A percentile compares a stretch with the other conserved stretches of the same genome.
Conservation (phyloP, 2,113 vertebrate genomes). For the Sebastes schlegelii region DNA sequence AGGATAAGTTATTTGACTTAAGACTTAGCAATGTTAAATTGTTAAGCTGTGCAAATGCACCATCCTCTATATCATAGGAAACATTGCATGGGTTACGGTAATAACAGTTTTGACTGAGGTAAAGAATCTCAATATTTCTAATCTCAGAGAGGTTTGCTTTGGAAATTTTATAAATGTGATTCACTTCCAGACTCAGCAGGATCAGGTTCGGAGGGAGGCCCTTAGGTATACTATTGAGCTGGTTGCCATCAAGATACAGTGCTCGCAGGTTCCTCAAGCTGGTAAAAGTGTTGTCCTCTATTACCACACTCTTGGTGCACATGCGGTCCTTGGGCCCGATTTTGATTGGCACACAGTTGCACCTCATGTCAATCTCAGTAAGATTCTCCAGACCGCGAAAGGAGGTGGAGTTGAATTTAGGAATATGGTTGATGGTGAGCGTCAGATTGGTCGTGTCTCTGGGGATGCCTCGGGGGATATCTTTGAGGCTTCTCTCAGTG, state of each 20-base stretch:
- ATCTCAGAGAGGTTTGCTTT: slow-evolving; percentile 87
- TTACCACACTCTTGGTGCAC: slow-evolving; percentile 77
- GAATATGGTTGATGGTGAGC: slow-evolving; percentile 93
- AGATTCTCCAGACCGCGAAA: slow-evolving; percentile 87
- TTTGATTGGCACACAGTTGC: slow-evolving; percentile 92
- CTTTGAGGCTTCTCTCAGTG: slow-evolving; percentile 83
- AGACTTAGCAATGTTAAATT: slow-evolving; percentile 89
- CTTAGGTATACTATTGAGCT: slow-evolving; percentile 87
- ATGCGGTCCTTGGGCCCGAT: slow-evolving; percentile 88
- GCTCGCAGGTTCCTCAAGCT: slow-evolving; percentile 84
- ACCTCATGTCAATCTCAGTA: slow-evolving; percentile 92
- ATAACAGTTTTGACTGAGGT: slow-evolving; percentile 96
- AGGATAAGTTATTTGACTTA: slow-evolving; percentile 92
- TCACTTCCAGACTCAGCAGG: slow-evolving; percentile 94
- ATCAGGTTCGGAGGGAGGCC: slow-evolving; percentile 86
- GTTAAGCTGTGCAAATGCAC: slow-evolving; percentile 86
- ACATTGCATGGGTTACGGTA: slow-evolving; percentile 93
- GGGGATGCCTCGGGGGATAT: slow-evolving; percentile 89
- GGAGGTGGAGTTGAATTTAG: slow-evolving; percentile 81
- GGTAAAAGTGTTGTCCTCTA: slow-evolving; percentile 85
- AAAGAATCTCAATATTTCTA: slow-evolving; percentile 85
- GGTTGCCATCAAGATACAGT: slow-evolving; percentile 94
- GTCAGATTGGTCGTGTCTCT: slow-evolving; percentile 91
- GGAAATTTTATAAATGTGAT: slow-evolving; percentile 86
- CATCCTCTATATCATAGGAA: slow-evolving; percentile 86